These are phyloP conservation scores for Zaprionus bogoriensis DNA, from an alignment of 2,888 invertebrate species.

Conservation along the genomic window DNA sequence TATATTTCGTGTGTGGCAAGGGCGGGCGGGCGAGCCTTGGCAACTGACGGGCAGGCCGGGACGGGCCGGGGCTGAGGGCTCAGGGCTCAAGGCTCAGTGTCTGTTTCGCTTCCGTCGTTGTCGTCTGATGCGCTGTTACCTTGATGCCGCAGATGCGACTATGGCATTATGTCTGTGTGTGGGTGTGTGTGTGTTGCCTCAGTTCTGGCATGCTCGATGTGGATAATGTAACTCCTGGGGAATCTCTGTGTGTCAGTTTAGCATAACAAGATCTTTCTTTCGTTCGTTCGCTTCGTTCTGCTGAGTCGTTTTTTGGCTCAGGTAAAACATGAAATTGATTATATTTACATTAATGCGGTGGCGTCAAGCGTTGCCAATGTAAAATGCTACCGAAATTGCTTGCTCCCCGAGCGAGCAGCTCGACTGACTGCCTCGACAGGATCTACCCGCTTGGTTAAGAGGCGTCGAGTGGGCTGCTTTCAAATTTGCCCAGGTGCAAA, in stretches of 20 bases:
- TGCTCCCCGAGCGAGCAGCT: constrained; percentile 24
- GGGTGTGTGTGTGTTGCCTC: constrained; percentile 16
- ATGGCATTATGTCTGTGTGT: constrained; percentile 19
- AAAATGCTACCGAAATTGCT: constrained; percentile 52
- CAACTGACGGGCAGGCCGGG: background rate
- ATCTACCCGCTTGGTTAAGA: constrained; percentile 41
- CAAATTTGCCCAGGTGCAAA: constrained; percentile 67
- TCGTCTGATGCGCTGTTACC: constrained; percentile 68
- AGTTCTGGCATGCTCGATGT: constrained; percentile 46
- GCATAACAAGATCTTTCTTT: constrained; percentile 78
- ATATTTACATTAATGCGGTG: constrained; percentile 79
- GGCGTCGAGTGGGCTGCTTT: constrained; percentile 64
- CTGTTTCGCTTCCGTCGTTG: constrained; percentile 65
- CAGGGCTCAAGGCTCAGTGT: constrained; percentile 45
- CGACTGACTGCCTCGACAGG: constrained; percentile 5
- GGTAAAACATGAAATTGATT: constrained; percentile 79
- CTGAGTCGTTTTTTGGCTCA: constrained; percentile 53
- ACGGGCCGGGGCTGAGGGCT: constrained; percentile 11
- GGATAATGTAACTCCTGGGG: constrained; percentile 80
- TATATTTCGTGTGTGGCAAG: constrained; percentile 67
- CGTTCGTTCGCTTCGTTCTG: background rate
- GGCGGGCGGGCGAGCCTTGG: constrained; percentile 12
- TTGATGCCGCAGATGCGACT: constrained; percentile 60
- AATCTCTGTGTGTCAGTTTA: constrained; percentile 80
- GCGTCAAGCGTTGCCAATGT: constrained; percentile 70